A percentile compares a stretch with the other conserved stretches of the same genome.
Conservation (phyloP, 1,140 invertebrate genomes). For the Aphelinus certus region DNA sequence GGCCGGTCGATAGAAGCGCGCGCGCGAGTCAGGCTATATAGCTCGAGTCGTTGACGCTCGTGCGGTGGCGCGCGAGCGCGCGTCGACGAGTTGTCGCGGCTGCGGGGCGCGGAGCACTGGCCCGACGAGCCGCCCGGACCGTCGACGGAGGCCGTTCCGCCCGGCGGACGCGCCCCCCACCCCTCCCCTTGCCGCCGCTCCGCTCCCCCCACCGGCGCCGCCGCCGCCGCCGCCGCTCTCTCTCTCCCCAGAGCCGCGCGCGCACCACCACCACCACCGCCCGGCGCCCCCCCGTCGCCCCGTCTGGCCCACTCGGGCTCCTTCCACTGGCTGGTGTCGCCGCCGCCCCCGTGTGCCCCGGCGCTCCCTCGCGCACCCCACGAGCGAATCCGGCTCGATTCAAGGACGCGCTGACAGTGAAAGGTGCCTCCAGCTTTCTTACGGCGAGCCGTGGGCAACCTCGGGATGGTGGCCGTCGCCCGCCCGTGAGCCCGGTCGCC, state of each 20-base stretch:
- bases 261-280: constrained; percentile 25
- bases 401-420: too few species aligned
- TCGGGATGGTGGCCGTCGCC: too few species aligned
- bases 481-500: too few species aligned
- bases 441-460: too few species aligned
- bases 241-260: not conserved
- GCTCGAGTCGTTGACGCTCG: not conserved
- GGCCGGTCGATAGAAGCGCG: constrained; percentile 5
- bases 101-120: constrained; percentile 63
- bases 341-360: too few species aligned
- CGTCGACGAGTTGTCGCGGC: constrained; percentile 48
- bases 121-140: constrained; percentile 64
- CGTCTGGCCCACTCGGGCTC: too few species aligned
- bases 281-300: constrained; percentile 27
- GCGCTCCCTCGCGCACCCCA: too few species aligned
- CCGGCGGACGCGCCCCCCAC: constrained; percentile 55
- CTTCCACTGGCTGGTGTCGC: too few species aligned
- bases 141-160: constrained; percentile 60
- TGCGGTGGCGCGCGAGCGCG: too few species aligned
- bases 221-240: constrained; percentile 24
- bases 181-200: constrained; percentile 22
- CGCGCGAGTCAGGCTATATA: not conserved
- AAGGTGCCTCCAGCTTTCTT: too few species aligned
- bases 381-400: too few species aligned
- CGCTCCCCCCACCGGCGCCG: constrained; percentile 22